Base-by-base conservation (phyloP, 2,888 invertebrate genomes). In the Amblyjoppa proteus region DNA sequence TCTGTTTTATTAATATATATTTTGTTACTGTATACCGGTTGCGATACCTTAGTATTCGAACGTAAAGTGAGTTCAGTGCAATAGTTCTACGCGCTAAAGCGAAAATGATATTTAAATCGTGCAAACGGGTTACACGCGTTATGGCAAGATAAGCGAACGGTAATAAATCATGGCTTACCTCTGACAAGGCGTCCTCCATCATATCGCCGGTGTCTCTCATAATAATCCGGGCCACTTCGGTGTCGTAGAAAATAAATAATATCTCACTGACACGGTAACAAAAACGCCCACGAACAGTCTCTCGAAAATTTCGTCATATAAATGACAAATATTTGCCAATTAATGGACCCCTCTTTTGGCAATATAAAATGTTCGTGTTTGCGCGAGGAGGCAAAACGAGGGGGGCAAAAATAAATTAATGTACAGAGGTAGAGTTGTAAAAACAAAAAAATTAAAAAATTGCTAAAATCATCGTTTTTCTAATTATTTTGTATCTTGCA, bases 131-230 rank as follows among this genome's bases (percentile, higher is more conserved):
- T 56, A 16, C 66, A 38, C 53, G 68, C 49, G 31, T 53, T 69
- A 56, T 45, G 71, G 16, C 25, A 66, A 73, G 68, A 78, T 53
- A 41, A 79, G 28, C 31, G 38, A 16, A 61, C 51, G 53, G 64
- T 41, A 61, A 70, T 68, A 80, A 79, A 77, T 84, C 41, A 64
- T 25, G 83, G 87, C 90, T 85, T 92, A 93, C 93, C 92, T 92
- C 93, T 73, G 91, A 91, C 88, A 92, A 88, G 86, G 91, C 89
- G 90, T 93, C 93, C 90, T 93, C 92, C 92, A 92, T 93, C 90
- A 91, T 91, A 89, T 92, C 91, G 90, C 89, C 90, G 87, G 91
- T 91, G 88, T 91, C 91, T 91, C 91, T 91, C 92, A 93, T 93
- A 88, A 88, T 81, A 75, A 84, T 76, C 70, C 81, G 49, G 16